Evolutionary conservation across 2,113 vertebrate species (phyloP).

Genomic region (Campylomormyrus numenius): DNA sequence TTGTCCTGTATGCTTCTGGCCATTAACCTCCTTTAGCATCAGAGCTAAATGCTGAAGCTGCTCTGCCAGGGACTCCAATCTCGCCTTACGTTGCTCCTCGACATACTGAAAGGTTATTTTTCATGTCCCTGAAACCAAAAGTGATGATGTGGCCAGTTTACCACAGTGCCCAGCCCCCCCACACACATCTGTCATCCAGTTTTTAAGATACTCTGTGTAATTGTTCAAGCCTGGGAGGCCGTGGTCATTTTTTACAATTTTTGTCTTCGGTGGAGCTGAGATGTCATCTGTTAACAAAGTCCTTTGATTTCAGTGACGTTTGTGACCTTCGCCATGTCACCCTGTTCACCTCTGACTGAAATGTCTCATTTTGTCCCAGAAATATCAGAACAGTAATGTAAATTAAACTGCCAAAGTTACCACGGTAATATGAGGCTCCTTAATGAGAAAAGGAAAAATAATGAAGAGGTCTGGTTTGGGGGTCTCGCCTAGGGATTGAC

Average conservation of each 20-base stretch:
- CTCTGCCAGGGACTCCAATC: background rate
- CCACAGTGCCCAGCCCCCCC: background rate
- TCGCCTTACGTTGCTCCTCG: background rate
- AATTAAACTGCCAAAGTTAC: background rate
- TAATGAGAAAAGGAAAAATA: background rate
- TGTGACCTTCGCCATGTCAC: background rate
- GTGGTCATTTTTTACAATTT: background rate
- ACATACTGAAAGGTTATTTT: background rate
- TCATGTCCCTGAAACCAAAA: background rate
- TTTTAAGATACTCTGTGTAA: background rate
- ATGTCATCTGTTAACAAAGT: background rate
- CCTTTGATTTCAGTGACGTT: background rate
- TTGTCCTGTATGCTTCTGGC: background rate
- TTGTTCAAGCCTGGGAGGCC: background rate
- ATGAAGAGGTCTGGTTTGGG: background rate
- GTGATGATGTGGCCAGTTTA: background rate
- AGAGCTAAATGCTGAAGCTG: background rate
- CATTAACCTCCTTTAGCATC: background rate
- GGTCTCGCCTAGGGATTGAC: background rate
- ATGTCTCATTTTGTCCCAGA: background rate
- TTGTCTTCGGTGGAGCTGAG: background rate
- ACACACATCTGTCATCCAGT: background rate
- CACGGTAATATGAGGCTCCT: background rate
- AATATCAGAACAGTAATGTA: conserved; percentile 1
- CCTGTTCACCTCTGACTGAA: background rate